Conservation (phyloP, 2,113 vertebrate species). For the Python bivittatus region DNA sequence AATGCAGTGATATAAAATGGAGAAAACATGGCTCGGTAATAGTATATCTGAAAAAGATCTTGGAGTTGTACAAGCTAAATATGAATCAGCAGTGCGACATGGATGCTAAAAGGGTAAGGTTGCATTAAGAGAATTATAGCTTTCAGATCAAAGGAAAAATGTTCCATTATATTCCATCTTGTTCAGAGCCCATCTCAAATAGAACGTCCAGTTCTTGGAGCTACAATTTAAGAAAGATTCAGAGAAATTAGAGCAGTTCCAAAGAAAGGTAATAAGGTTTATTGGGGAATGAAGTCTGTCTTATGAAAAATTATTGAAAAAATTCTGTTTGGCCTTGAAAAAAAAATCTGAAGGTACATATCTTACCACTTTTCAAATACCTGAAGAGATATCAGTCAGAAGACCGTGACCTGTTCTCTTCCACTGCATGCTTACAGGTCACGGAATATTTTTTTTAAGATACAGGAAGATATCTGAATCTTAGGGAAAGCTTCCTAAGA, state of each 20-base stretch:
- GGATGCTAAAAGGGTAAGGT: background rate
- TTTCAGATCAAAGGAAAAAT: background rate
- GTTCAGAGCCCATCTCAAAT: background rate
- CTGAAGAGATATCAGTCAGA: background rate
- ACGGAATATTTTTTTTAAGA: background rate
- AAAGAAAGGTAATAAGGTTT: background rate
- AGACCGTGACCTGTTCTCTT: background rate
- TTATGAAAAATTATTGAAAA: background rate
- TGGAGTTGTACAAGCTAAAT: background rate
- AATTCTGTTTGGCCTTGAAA: background rate
- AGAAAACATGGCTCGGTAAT: background rate
- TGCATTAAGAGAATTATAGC: background rate
- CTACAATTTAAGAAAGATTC: background rate
- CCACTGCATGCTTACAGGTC: background rate
- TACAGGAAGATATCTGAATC: background rate
- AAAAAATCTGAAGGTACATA: background rate
- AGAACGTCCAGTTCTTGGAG: background rate
- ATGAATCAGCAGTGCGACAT: background rate
- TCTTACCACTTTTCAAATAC: background rate
- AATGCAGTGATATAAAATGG: background rate
- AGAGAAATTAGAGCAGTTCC: background rate
- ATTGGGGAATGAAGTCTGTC: background rate
- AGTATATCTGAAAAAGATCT: background rate
- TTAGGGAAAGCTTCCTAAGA: background rate
- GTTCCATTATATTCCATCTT: background rate